Conservation (phyloP, 53 echinoderm and acorn worm species). For the Patiria pectinifera region DNA sequence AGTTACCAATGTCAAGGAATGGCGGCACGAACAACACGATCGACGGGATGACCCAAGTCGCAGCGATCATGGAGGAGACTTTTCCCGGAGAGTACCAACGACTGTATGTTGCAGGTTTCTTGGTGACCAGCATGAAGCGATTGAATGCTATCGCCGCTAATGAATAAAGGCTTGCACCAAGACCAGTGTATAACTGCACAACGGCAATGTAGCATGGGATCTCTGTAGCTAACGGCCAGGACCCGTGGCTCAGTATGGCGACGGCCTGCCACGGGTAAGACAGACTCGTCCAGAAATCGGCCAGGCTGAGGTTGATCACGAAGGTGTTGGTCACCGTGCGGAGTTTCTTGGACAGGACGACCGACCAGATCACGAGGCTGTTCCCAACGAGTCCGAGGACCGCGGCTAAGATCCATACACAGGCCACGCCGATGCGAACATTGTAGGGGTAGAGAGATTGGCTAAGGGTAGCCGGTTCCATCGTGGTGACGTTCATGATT, state of each 20-base stretch:
- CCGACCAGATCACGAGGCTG: slow-evolving; percentile 45
- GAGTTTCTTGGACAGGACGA: slow-evolving; percentile 50
- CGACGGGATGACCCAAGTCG: slow-evolving; percentile 39
- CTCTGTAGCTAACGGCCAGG: slow-evolving; percentile 33
- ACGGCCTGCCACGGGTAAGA: slow-evolving; percentile 50
- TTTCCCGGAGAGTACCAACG: slow-evolving; percentile 27
- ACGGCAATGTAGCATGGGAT: slow-evolving; percentile 33
- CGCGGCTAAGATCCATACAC: slow-evolving; percentile 16
- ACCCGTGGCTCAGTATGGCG: slow-evolving; percentile 6
- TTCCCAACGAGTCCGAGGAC: slow-evolving; percentile 46
- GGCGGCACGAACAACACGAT: slow-evolving; percentile 35
- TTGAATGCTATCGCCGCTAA: slow-evolving; percentile 41
- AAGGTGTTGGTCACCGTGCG: slow-evolving; percentile 57
- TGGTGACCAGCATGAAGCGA: slow-evolving; percentile 45
- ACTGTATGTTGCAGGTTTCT: not conserved
- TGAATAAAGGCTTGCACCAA: slow-evolving; percentile 35
- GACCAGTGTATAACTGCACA: slow-evolving; percentile 59
- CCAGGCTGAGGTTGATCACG: slow-evolving; percentile 59
- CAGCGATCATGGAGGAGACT: slow-evolving; percentile 48
- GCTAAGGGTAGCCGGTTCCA: not conserved
- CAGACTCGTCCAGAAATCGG: slow-evolving; percentile 57
- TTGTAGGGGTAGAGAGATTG: slow-evolving; percentile 25
- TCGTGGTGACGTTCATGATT: not conserved
- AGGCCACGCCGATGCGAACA: not conserved
- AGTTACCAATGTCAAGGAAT: slow-evolving; percentile 15